Evolutionary conservation across 2,113 vertebrate genomes (phyloP).

Genomic region (Bettongia penicillata): DNA sequence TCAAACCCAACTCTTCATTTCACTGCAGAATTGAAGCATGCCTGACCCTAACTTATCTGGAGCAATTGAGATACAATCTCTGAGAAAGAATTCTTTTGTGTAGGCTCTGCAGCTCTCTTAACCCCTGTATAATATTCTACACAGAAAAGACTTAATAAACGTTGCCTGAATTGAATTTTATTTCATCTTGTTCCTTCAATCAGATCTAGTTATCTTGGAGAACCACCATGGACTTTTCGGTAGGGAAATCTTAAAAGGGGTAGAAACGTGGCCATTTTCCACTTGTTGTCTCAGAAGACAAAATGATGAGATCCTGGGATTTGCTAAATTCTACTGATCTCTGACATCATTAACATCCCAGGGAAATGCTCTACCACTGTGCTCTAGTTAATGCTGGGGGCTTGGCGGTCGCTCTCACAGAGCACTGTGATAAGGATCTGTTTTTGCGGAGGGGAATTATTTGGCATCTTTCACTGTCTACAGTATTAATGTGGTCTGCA

Average conservation of each 20-base stretch:
- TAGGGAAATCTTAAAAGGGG: not conserved
- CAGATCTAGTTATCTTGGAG: constrained; percentile 4
- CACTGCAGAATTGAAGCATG: not conserved
- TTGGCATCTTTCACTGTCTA: constrained; percentile 22
- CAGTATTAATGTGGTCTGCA: constrained; percentile 30
- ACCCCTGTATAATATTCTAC: not conserved
- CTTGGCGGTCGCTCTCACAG: constrained; percentile 14
- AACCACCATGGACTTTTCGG: not conserved
- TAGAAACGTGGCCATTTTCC: not conserved
- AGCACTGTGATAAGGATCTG: constrained; percentile 42
- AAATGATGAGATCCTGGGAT: not conserved
- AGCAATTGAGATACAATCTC: not conserved
- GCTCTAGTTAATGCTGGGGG: constrained; percentile 29
- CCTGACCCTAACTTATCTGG: not conserved
- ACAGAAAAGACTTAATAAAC: too few species aligned
- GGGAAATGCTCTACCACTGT: constrained; percentile 6
- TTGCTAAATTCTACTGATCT: not conserved
- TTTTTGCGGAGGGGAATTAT: constrained; percentile 15
- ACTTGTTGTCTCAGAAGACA: constrained; percentile 3
- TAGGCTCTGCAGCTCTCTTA: not conserved
- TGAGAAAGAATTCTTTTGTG: not conserved
- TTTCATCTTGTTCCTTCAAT: constrained; percentile 10
- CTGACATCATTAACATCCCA: constrained; percentile 4
- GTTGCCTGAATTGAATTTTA: not conserved
- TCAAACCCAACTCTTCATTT: not conserved